Percentiles rank a stretch among this genome's conserved stretches.
Evolutionary conservation across 1,140 invertebrate species (phyloP).

Genomic region (Brachionus manjavacas): DNA sequence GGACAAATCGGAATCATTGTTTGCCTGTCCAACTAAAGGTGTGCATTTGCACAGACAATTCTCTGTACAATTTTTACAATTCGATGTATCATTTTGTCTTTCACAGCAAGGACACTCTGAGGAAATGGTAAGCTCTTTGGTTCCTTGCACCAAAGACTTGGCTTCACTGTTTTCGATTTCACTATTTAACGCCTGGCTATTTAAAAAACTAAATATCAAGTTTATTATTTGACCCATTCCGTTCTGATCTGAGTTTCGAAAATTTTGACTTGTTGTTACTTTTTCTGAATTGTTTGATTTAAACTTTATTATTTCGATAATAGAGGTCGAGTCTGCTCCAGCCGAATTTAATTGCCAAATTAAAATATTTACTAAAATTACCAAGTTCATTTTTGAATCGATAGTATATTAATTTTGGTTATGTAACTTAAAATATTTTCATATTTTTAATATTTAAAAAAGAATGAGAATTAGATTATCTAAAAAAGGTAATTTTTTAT

Average conservation of each 20-base stretch:
- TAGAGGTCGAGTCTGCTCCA: not conserved
- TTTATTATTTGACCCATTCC: constrained; percentile 20
- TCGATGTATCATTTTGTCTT: not conserved
- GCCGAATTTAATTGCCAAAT: not conserved
- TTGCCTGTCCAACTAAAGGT: not conserved
- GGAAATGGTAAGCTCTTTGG: not conserved
- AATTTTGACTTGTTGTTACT: not conserved
- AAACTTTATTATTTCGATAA: constrained; percentile 25
- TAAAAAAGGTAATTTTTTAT: not conserved
- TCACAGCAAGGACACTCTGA: not conserved
- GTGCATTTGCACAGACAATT: not conserved
- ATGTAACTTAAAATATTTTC: not conserved
- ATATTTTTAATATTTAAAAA: not conserved
- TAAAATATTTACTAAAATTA: not conserved
- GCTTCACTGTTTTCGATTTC: not conserved
- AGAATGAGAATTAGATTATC: not conserved
- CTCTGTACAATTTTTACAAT: not conserved
- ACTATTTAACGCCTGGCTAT: not conserved
- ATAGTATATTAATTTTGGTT: not conserved
- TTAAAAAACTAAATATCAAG: constrained; percentile 19
- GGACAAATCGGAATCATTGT: not conserved
- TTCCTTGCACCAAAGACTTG: not conserved
- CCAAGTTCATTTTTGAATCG: not conserved
- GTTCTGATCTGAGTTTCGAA: not conserved
- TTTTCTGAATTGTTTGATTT: not conserved